Conservation (phyloP, 2,113 vertebrate genomes). For the Panthera uncia region DNA sequence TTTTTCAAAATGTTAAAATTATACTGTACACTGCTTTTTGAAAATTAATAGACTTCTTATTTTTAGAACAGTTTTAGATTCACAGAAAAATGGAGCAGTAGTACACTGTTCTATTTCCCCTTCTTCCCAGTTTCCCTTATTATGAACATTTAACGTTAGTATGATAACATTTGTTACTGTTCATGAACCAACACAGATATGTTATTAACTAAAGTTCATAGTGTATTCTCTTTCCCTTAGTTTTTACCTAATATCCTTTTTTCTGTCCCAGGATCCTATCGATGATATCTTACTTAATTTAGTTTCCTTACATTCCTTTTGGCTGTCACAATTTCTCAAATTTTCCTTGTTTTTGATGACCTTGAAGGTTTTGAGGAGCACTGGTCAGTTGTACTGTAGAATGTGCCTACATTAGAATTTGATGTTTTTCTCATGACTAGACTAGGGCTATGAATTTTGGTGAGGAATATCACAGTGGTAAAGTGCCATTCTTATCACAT, state of each 20-base stretch:
- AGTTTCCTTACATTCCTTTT: background rate
- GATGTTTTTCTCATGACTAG: background rate
- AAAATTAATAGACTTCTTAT: background rate
- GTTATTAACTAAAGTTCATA: too few species aligned
- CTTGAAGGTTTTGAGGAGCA: background rate
- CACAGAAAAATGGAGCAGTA: background rate
- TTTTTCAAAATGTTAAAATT: background rate
- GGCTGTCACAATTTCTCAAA: background rate
- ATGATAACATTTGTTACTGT: too few species aligned
- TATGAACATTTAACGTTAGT: background rate
- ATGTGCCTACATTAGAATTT: background rate
- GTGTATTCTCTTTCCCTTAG: background rate
- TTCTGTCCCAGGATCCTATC: background rate
- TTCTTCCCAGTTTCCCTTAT: background rate
- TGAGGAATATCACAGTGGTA: background rate
- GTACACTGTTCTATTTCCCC: background rate
- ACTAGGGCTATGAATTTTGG: background rate
- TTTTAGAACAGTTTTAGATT: background rate
- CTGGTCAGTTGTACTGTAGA: background rate
- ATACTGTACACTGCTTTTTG: background rate
- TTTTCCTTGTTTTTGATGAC: background rate
- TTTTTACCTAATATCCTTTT: background rate
- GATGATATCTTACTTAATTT: background rate
- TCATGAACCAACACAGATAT: too few species aligned
- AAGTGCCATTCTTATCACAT: background rate